Evolutionary conservation across 2,888 invertebrate species (phyloP).

Genomic region (Leucophenga maculata): DNA sequence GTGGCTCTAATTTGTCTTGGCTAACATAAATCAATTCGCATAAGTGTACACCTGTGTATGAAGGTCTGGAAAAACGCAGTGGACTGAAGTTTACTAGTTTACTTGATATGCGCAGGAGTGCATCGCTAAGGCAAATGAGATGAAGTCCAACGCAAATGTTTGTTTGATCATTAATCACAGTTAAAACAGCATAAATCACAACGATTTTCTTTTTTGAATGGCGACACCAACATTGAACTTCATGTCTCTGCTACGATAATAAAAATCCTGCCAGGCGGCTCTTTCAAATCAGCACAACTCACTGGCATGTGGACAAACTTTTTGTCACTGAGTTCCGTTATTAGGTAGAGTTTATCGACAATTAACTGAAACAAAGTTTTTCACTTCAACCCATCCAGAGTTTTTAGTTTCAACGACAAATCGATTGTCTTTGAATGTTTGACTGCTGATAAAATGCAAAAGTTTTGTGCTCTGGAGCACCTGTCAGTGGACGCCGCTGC

Average conservation of each 20-base stretch:
- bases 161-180: conserved; percentile 52
- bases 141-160: conserved; percentile 27
- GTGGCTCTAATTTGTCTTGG: neutral
- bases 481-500: neutral
- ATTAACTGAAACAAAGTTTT: too few relatives aligned
- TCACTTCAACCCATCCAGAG: too few relatives aligned
- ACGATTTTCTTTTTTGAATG: conserved; percentile 34
- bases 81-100: too few relatives aligned
- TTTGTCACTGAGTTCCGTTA: too few relatives aligned
- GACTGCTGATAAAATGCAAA: too few relatives aligned
- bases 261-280: too few relatives aligned
- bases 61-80: neutral
- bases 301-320: neutral
- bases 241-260: too few relatives aligned
- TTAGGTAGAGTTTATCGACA: too few relatives aligned
- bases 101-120: too few relatives aligned
- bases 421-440: too few relatives aligned
- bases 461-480: neutral
- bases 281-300: neutral
- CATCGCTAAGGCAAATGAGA: neutral
- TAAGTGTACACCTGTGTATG: conserved; percentile 1
- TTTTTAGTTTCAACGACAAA: too few relatives aligned
- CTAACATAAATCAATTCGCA: conserved; percentile 9
- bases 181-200: conserved; percentile 48
- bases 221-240: conserved; percentile 1